These are phyloP conservation scores for Nesospiza acunhae DNA, from an alignment of 2,113 vertebrate species.

Conservation along the genomic window DNA sequence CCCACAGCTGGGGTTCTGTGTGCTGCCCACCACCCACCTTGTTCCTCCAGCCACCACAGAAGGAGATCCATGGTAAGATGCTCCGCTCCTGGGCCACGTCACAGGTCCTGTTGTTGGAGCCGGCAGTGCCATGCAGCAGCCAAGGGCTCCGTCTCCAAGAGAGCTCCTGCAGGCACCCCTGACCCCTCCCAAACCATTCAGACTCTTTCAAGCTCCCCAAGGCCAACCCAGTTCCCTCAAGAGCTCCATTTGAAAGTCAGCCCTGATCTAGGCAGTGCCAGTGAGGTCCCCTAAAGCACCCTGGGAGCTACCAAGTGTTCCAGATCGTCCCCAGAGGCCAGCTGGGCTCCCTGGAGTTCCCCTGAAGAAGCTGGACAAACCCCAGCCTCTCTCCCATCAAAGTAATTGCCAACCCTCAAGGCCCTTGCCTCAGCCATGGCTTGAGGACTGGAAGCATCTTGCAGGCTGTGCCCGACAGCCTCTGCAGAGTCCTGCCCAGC, in stretches of 20 bases:
- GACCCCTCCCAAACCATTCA: neutral
- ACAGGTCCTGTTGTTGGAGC: neutral
- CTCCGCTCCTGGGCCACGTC: rapidly evolving
- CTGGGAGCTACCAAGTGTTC: neutral
- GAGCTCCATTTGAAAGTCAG: neutral
- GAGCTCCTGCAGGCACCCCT: neutral
- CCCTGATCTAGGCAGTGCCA: neutral
- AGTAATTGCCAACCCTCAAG: rapidly evolving
- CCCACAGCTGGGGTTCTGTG: neutral
- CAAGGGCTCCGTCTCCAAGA: neutral
- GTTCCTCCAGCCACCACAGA: neutral
- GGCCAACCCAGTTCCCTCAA: neutral
- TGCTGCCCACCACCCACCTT: neutral
- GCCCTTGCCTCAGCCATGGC: neutral
- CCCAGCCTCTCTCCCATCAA: neutral
- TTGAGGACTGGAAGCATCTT: neutral
- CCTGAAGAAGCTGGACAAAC: neutral
- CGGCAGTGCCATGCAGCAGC: neutral
- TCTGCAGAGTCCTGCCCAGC: neutral
- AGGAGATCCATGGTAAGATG: neutral
- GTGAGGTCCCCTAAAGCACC: neutral
- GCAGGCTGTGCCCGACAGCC: rapidly evolving
- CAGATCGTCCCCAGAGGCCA: neutral
- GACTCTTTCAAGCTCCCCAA: neutral
- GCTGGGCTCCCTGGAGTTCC: neutral